Percentiles rank a stretch among this genome's conserved stretches.
Evolutionary conservation across 2,888 invertebrate genomes (phyloP).

Genomic region (Phyllotreta striolata): DNA sequence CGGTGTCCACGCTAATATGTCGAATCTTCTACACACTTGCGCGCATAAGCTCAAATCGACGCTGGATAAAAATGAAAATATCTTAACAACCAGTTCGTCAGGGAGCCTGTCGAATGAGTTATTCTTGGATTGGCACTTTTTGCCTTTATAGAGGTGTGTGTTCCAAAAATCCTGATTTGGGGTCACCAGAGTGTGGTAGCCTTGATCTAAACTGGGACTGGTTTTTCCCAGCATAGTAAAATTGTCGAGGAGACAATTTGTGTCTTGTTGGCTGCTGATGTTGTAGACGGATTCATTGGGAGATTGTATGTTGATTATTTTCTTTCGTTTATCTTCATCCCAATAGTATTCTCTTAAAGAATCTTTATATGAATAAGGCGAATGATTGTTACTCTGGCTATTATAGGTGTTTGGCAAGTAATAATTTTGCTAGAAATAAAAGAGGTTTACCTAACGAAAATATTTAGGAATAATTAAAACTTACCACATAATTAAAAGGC

Average conservation of each 20-base stretch:
- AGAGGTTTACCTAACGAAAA: neutral
- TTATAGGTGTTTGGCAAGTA: constrained; percentile 49
- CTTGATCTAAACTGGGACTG: constrained; percentile 79
- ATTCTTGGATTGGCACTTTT: constrained; percentile 53
- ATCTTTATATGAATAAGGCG: constrained; percentile 53
- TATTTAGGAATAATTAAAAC: constrained; percentile 1
- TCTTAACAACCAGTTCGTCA: constrained; percentile 73
- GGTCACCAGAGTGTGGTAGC: constrained; percentile 80
- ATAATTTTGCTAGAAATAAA: constrained; percentile 48
- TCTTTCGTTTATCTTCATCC: constrained; percentile 56
- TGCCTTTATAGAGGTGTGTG: constrained; percentile 55
- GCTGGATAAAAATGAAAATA: constrained; percentile 76
- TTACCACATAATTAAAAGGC: constrained; percentile 48
- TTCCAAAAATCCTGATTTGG: constrained; percentile 64
- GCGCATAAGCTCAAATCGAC: constrained; percentile 78
- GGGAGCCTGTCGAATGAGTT: constrained; percentile 69
- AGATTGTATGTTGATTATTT: constrained; percentile 47
- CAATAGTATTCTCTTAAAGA: constrained; percentile 52
- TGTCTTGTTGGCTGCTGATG: constrained; percentile 47
- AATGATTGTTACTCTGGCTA: constrained; percentile 43
- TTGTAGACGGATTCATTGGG: constrained; percentile 51
- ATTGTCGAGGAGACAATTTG: constrained; percentile 59
- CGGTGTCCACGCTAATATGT: constrained; percentile 80
- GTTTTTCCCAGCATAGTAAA: constrained; percentile 63
- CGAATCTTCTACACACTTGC: constrained; percentile 78